Conservation (phyloP, 2,113 vertebrate genomes). For the Malaclemys terrapin region DNA sequence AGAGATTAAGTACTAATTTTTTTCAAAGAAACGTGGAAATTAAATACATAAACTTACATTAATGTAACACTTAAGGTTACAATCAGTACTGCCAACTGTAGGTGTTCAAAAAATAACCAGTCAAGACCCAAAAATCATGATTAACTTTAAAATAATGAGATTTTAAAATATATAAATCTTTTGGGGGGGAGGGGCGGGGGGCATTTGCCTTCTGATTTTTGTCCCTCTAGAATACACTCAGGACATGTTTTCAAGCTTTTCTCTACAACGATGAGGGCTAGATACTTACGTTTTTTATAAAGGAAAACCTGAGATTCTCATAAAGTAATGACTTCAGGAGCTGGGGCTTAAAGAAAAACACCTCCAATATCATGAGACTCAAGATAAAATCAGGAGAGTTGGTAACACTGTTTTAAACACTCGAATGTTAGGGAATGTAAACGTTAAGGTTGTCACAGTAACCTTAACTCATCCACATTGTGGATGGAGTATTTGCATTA, state of each 20-base stretch:
- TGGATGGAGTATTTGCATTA: accelerated
- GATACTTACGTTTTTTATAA: not conserved
- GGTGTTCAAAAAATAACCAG: not conserved
- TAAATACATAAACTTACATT: not conserved
- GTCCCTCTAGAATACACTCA: not conserved
- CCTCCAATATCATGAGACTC: not conserved
- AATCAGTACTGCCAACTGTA: not conserved
- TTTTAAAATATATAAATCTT: not conserved
- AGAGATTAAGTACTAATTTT: not conserved
- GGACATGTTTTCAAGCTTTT: not conserved
- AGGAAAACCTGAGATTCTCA: not conserved
- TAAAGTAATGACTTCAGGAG: not conserved
- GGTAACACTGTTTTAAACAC: not conserved
- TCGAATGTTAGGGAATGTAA: not conserved
- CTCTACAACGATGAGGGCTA: not conserved
- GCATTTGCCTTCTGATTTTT: not conserved
- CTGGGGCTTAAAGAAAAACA: not conserved
- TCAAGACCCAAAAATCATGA: not conserved
- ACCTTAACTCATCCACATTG: not conserved
- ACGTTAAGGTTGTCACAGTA: not conserved
- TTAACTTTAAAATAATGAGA: not conserved
- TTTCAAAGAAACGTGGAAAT: not conserved
- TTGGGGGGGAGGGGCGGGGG: accelerated
- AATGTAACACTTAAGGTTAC: not conserved
- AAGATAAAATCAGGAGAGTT: not conserved